phyloP scores from a whole-genome alignment of 2,888 invertebrate species.

The Celastrina argiolus region DNA sequence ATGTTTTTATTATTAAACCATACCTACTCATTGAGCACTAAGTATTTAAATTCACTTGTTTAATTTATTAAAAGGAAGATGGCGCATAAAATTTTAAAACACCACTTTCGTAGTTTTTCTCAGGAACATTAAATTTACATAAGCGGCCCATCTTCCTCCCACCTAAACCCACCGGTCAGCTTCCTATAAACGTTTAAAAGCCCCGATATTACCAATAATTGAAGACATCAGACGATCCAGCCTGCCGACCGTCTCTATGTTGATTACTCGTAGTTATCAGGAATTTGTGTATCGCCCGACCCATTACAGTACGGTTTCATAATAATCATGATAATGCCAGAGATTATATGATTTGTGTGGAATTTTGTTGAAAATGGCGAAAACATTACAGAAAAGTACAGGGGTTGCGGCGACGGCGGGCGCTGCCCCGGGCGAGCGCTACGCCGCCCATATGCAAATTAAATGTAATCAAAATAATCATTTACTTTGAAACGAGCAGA shows the following conservation, averaged over 20 bases:
- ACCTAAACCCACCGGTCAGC: constrained; percentile 52
- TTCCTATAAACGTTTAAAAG: constrained; percentile 69
- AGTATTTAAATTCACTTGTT: too few relatives aligned
- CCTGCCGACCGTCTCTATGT: constrained; percentile 68
- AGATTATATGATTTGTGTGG: constrained; percentile 77
- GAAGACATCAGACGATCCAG: constrained; percentile 66
- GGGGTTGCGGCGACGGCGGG: constrained; percentile 66
- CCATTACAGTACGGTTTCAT: constrained; percentile 71
- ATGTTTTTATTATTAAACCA: too few relatives aligned
- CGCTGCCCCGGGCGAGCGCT: constrained; percentile 56
- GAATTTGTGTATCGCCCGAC: constrained; percentile 67
- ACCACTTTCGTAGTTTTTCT: constrained; percentile 3
- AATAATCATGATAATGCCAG: constrained; percentile 75
- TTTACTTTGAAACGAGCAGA: constrained; percentile 56
- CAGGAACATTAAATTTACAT: constrained; percentile 19
- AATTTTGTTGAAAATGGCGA: constrained; percentile 78
- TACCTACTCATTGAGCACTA: too few relatives aligned
- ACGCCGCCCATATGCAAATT: constrained; percentile 73
- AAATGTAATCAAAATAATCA: constrained; percentile 78
- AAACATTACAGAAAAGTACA: constrained; percentile 77
- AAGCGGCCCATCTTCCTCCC: constrained; percentile 3
- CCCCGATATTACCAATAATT: constrained; percentile 75
- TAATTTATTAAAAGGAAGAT: background rate
- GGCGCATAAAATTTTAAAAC: background rate
- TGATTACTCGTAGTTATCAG: constrained; percentile 75